Evolutionary conservation across 1,140 invertebrate genomes (phyloP).

Genomic region (Temnothorax curvispinosus): DNA sequence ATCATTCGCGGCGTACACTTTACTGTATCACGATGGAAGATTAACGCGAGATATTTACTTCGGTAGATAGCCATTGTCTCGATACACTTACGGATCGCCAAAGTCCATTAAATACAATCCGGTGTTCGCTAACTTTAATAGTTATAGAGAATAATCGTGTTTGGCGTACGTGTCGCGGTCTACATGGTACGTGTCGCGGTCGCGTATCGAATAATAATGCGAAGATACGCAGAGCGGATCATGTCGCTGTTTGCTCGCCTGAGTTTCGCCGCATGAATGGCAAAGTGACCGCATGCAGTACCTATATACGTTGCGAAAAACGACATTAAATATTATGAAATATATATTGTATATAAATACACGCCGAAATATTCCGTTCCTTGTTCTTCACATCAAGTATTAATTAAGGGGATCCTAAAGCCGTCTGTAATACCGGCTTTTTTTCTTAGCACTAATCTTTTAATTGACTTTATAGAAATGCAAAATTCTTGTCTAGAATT

Average conservation of each 20-base stretch:
- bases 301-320: neutral
- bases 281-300: neutral
- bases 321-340: neutral
- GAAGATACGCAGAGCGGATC: neutral
- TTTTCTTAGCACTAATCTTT: too few relatives aligned
- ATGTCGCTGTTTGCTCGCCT: neutral
- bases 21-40: neutral
- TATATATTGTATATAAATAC: neutral
- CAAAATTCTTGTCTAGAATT: too few relatives aligned
- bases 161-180: neutral
- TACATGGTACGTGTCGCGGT: neutral
- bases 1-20: neutral
- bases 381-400: neutral
- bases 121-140: neutral
- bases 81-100: neutral
- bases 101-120: neutral
- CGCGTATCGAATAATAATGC: neutral
- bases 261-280: neutral
- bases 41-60: constrained; percentile 5
- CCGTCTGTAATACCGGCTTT: too few relatives aligned
- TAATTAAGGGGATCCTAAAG: too few relatives aligned
- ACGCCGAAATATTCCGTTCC: neutral
- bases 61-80: neutral
- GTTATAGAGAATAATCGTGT: neutral
- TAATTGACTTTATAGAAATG: too few relatives aligned